Conservation (phyloP, 2,888 invertebrate genomes). For the Beris chalybata region DNA sequence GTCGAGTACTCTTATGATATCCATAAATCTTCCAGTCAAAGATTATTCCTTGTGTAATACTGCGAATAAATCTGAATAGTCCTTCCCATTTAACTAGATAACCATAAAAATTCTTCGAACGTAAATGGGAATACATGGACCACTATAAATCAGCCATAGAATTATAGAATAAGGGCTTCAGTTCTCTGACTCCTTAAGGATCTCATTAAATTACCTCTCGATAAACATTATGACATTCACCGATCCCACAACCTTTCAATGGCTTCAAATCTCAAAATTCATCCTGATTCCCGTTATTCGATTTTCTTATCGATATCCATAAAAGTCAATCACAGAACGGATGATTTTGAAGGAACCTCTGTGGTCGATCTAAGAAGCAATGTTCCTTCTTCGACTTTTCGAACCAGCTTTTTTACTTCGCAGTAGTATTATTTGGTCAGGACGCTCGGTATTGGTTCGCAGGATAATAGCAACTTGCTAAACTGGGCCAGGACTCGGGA, state of each 20-base stretch:
- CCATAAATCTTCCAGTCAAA: no score
- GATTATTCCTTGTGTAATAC: no score
- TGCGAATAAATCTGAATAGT: no score
- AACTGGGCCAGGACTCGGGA: neutral
- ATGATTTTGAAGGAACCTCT: neutral
- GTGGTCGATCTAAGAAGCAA: neutral
- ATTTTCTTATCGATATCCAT: constrained; percentile 36
- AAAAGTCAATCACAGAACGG: constrained; percentile 36
- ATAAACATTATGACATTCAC: constrained; percentile 29
- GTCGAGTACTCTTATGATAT: no score
- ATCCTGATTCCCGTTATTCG: constrained; percentile 7
- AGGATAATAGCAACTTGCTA: neutral
- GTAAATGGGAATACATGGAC: neutral
- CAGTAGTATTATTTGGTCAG: neutral
- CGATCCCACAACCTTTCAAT: neutral
- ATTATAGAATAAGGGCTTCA: neutral
- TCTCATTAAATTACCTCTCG: constrained; percentile 37
- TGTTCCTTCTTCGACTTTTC: neutral
- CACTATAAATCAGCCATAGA: neutral
- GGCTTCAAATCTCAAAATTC: neutral
- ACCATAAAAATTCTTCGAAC: no score
- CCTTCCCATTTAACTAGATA: no score
- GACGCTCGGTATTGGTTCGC: neutral
- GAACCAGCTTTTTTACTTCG: no score
- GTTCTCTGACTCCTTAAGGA: constrained; percentile 16